These are phyloP conservation scores for Drosophila quasianomalipes DNA, from an alignment of 2,888 invertebrate species.

Conservation along the genomic window DNA sequence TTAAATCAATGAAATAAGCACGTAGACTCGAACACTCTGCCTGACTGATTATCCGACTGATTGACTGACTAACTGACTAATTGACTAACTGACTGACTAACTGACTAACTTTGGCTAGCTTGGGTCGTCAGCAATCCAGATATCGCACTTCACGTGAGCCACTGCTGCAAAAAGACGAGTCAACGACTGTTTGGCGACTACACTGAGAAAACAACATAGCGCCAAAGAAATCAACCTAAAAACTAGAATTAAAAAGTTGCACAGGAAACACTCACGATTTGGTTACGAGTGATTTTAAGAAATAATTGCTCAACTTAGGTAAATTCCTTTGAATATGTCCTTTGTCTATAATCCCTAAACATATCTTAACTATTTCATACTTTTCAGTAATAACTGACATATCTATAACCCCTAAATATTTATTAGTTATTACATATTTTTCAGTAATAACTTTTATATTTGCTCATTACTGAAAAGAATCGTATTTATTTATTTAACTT, in stretches of 20 bases:
- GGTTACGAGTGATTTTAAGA: neutral
- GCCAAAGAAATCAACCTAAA: neutral
- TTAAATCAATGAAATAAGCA: conserved; percentile 37
- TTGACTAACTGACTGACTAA: neutral
- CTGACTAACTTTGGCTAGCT: conserved; percentile 5
- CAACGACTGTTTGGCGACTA: neutral
- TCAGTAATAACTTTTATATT: neutral
- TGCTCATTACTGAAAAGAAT: neutral
- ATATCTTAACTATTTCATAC: neutral
- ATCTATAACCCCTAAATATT: neutral
- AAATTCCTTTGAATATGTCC: neutral
- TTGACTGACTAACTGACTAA: neutral
- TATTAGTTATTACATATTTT: neutral
- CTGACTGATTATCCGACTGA: neutral
- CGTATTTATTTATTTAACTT: neutral
- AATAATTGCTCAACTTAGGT: neutral
- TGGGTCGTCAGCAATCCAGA: neutral
- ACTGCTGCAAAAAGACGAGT: conserved; percentile 35
- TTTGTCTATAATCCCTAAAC: neutral
- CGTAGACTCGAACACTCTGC: conserved; percentile 42
- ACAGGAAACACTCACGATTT: neutral
- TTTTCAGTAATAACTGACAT: neutral
- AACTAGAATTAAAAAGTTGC: neutral
- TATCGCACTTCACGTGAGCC: conserved; percentile 50
- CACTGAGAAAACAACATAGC: neutral